A percentile compares a stretch with the other conserved stretches of the same genome.
Evolutionary conservation across 2,888 invertebrate species (phyloP).

Genomic region (Tyria jacobaeae): DNA sequence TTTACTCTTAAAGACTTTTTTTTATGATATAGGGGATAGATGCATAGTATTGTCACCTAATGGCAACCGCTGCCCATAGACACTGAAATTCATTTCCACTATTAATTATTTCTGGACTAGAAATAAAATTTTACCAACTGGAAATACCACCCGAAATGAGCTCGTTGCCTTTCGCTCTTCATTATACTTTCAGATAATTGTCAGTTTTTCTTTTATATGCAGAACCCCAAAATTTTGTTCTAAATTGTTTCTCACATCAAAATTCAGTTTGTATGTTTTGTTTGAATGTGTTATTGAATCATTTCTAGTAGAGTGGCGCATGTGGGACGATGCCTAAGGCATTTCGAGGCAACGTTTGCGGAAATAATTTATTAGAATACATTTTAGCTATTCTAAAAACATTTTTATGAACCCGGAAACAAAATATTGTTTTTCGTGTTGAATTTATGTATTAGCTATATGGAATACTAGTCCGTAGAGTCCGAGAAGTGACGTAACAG

Average conservation of each 20-base stretch:
- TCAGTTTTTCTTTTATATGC: constrained; percentile 26
- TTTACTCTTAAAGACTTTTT: too few relatives aligned
- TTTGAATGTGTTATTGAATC: constrained; percentile 71
- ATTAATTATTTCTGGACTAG: too few relatives aligned
- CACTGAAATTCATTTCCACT: too few relatives aligned
- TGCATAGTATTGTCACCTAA: too few relatives aligned
- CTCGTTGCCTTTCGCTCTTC: too few relatives aligned
- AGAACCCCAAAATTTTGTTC: constrained; percentile 41
- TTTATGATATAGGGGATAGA: too few relatives aligned
- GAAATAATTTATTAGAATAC: constrained; percentile 56
- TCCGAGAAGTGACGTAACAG: neutral
- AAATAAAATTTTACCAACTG: too few relatives aligned
- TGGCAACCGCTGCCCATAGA: too few relatives aligned
- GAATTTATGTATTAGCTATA: neutral
- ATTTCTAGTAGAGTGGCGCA: constrained; percentile 69
- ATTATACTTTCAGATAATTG: neutral
- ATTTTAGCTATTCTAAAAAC: constrained; percentile 23
- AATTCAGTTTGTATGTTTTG: constrained; percentile 58
- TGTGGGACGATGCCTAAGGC: constrained; percentile 75
- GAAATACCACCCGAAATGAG: too few relatives aligned
- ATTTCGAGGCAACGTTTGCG: constrained; percentile 59
- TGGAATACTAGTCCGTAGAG: too few relatives aligned
- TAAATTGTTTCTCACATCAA: constrained; percentile 24
- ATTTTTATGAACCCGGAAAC: constrained; percentile 7
- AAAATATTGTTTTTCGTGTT: neutral